These are phyloP conservation scores for Melieria omissa DNA, from an alignment of 2,888 invertebrate species.

Conservation along the genomic window DNA sequence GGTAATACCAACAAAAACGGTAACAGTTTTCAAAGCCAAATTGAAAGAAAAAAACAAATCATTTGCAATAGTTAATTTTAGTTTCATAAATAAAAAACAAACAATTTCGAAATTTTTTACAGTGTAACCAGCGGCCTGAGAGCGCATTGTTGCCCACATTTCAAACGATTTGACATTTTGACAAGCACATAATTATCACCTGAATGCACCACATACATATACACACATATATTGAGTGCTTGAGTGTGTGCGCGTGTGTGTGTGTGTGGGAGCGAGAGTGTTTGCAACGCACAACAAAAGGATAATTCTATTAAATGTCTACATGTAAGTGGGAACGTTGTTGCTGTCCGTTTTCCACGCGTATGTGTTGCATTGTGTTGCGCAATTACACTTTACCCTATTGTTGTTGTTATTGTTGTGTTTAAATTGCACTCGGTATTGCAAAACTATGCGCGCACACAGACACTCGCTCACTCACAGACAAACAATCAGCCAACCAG, in stretches of 20 bases:
- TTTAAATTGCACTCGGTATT: background rate
- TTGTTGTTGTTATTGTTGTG: slow-evolving; percentile 31
- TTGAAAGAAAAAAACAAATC: too few relatives aligned
- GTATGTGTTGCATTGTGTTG: slow-evolving; percentile 13
- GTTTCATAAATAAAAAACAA: too few relatives aligned
- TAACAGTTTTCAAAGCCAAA: too few relatives aligned
- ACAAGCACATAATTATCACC: slow-evolving; percentile 33
- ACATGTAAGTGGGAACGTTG: slow-evolving; percentile 6
- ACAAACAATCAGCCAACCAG: too few relatives aligned
- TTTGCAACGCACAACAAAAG: slow-evolving; percentile 2
- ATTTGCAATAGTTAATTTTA: too few relatives aligned
- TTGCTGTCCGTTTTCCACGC: background rate
- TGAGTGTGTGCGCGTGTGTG: slow-evolving; percentile 11
- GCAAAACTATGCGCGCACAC: slow-evolving; percentile 3
- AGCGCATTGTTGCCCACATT: slow-evolving; percentile 21
- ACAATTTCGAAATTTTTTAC: too few relatives aligned
- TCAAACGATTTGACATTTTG: slow-evolving; percentile 30
- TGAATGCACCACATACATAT: slow-evolving; percentile 1
- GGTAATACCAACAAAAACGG: too few relatives aligned
- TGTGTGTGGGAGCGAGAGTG: slow-evolving; percentile 8
- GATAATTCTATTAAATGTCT: background rate
- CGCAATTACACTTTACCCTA: slow-evolving; percentile 48
- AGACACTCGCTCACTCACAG: background rate
- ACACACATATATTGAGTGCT: slow-evolving; percentile 5
- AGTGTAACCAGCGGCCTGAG: too few relatives aligned